A percentile compares a stretch with the other conserved stretches of the same genome.
Conservation (phyloP, 2,113 vertebrate species). For the Calonectris borealis region DNA sequence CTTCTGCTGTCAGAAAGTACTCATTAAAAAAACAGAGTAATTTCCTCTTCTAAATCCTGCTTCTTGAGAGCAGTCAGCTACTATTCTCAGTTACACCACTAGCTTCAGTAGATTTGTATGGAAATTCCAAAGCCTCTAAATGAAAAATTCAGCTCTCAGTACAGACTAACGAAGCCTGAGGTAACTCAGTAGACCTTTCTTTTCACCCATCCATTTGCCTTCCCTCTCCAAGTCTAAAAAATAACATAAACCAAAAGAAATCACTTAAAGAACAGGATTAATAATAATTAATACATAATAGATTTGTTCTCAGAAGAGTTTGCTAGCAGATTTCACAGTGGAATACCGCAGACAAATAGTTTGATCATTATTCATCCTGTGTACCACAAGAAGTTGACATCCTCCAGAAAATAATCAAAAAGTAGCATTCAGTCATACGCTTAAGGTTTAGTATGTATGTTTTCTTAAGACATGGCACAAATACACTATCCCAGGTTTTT, state of each 20-base stretch:
- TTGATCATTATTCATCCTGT: neutral
- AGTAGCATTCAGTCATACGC: neutral
- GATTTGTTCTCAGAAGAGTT: neutral
- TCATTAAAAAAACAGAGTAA: neutral
- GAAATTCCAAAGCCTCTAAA: neutral
- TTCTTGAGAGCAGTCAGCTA: neutral
- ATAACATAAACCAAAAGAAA: neutral
- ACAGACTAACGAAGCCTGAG: neutral
- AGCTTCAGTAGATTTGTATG: neutral
- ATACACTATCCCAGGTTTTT: neutral
- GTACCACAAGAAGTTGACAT: neutral
- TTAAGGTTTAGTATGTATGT: neutral
- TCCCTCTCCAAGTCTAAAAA: neutral
- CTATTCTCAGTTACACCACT: neutral
- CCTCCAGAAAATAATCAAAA: neutral
- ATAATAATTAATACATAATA: neutral
- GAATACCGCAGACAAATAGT: neutral
- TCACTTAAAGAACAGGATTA: neutral
- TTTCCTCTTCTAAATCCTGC: constrained; percentile 24
- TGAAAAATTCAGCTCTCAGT: neutral
- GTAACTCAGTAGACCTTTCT: neutral
- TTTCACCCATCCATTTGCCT: neutral
- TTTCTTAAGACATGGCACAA: neutral
- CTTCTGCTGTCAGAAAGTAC: neutral
- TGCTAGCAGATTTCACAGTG: neutral